phyloP scores from a whole-genome alignment of 2,888 invertebrate species.

The Dione vanillae region DNA sequence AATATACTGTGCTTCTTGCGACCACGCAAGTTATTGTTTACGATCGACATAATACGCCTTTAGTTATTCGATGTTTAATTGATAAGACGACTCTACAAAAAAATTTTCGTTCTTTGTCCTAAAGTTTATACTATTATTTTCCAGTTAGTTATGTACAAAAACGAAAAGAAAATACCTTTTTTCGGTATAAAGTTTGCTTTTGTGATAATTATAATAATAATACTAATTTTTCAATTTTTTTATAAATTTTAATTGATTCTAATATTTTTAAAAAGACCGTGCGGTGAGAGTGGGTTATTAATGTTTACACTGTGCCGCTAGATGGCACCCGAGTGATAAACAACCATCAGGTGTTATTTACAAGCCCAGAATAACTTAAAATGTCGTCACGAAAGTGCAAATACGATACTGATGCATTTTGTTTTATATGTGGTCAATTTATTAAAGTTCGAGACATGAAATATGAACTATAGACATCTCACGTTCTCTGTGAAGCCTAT shows the following conservation, averaged over 20 bases:
- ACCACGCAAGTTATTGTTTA: too few species aligned
- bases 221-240: slow-evolving; percentile 40
- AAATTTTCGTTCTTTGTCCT: slow-evolving; percentile 40
- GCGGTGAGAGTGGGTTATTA: slow-evolving; percentile 45
- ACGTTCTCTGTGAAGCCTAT: slow-evolving; percentile 42
- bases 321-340: slow-evolving; percentile 48
- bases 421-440: slow-evolving; percentile 44
- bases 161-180: slow-evolving; percentile 21
- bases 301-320: slow-evolving; percentile 47
- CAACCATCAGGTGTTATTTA: slow-evolving; percentile 47
- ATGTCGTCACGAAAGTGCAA: slow-evolving; percentile 46
- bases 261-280: slow-evolving; percentile 45
- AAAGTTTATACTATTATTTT: slow-evolving; percentile 36
- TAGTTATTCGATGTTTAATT: too few species aligned
- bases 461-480: slow-evolving; percentile 46
- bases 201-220: slow-evolving; percentile 36
- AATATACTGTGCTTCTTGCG: too few species aligned
- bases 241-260: slow-evolving; percentile 42
- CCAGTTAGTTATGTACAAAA: too few species aligned
- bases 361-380: slow-evolving; percentile 41
- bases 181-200: slow-evolving; percentile 42
- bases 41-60: too few species aligned
- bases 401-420: slow-evolving; percentile 47
- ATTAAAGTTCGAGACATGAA: slow-evolving; percentile 47
- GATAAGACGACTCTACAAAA: slow-evolving; percentile 41